Evolutionary conservation across 2,113 vertebrate genomes (phyloP).

Genomic region (Mus musculus): DNA sequence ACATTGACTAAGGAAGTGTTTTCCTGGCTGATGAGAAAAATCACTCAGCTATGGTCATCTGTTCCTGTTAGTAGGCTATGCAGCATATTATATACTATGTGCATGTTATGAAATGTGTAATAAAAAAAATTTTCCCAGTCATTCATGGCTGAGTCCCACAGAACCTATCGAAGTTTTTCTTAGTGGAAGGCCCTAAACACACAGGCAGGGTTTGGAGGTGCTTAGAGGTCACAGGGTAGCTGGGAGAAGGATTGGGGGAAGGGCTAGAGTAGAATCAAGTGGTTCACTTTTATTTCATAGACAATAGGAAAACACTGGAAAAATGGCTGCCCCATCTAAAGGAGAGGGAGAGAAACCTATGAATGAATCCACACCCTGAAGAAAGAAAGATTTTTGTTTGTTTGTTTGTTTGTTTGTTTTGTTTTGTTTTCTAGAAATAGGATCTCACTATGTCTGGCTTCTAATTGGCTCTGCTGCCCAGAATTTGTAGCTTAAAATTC

Average conservation of each 20-base stretch:
- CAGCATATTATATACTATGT: too few species aligned
- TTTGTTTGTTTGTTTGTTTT: background rate
- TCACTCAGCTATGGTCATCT: too few species aligned
- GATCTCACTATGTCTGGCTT: background rate
- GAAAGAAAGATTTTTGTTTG: background rate
- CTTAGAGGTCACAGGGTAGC: background rate
- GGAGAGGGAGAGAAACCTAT: background rate
- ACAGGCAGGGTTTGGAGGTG: background rate
- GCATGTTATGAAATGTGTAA: background rate
- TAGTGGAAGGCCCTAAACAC: background rate
- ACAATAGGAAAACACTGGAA: background rate
- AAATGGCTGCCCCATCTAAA: background rate
- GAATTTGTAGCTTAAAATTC: background rate
- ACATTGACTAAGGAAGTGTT: too few species aligned
- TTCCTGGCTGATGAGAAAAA: background rate
- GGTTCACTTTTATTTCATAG: background rate
- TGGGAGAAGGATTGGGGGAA: background rate
- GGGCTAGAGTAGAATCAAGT: background rate
- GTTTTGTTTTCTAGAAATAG: background rate
- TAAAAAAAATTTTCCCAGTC: background rate
- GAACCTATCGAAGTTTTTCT: background rate
- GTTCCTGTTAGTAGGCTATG: too few species aligned
- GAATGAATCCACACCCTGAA: background rate
- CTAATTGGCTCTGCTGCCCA: background rate
- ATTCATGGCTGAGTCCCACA: background rate